Evolutionary conservation across 2,113 vertebrate genomes (phyloP), one percentile per base, ranked within the genome.

Genomic region (Acrocephalus arundinaceus): DNA sequence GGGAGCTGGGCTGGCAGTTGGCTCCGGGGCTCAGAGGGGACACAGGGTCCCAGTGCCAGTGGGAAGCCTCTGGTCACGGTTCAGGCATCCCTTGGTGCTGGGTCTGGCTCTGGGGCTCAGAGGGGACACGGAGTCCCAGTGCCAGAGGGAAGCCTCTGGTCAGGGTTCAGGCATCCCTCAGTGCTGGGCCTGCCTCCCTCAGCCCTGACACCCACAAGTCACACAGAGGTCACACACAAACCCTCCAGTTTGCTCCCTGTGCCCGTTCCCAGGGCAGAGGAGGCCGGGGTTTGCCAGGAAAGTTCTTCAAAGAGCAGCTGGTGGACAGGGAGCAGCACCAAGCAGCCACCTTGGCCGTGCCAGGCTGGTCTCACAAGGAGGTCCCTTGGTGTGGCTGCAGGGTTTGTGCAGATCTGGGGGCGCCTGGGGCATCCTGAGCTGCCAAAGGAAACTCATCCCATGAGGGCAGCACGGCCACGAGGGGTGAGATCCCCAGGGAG

Each of bases 171-270:
- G 25, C 85, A 3, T 2, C 62, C 33, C 70, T 16, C 6, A 13
- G 3, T 2, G 84, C 77, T 57, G 54, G 84, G 2, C 68, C 41
- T 5, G 4, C 18, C 78, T 83, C 2, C 0, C 3, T 8, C 3
- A 13, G 51, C 41, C 61, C 84, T 13, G 30, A 25, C 55, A 33
- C 33, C 74, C 48, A 2, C 0, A 1, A n/a, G 59, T 19, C 55
- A 39, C 63, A 6, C 43, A 66, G 55, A 55, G 83, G 80, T 70
- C 72, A 90, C 57, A 35, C 57, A 59, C 57, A 35, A 11, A 35
- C 5, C 72, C 87, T 65, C 78, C 85, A 61, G 52, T 28, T 83
- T 17, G 28, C 87, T 63, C 80, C 59, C 73, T 8, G 65, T 18
- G 41, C 33, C 87, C 3, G 0, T 58, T 77, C 89, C 84, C 93